phyloP scores from a whole-genome alignment of 2,113 vertebrate species.

The Chionodraco myersi region DNA sequence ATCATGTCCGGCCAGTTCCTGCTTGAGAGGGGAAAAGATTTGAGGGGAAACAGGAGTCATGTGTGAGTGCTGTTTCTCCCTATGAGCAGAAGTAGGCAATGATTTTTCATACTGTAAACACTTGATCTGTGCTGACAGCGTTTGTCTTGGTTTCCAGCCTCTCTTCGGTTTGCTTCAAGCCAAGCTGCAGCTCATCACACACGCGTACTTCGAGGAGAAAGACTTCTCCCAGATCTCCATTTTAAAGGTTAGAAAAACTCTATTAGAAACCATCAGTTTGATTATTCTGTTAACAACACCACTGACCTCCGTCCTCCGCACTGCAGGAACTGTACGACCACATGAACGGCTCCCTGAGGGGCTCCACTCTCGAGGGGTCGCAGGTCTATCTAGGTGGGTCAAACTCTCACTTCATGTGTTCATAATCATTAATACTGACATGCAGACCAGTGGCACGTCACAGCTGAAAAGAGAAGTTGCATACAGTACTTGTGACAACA shows the following conservation, averaged over 20 bases:
- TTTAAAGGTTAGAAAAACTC: constrained; percentile 87
- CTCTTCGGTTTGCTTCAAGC: constrained; percentile 96
- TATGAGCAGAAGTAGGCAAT: background rate
- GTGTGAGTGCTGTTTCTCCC: background rate
- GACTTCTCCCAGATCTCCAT: constrained; percentile 99
- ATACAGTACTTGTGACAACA: too few species aligned
- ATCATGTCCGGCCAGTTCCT: background rate
- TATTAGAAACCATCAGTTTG: rapidly evolving
- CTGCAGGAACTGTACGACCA: constrained; percentile 96
- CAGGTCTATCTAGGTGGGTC: constrained; percentile 94
- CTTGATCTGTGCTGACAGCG: background rate
- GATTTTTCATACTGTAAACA: background rate
- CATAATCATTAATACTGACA: background rate
- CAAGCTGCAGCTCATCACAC: constrained; percentile 97
- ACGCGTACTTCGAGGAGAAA: constrained; percentile 99
- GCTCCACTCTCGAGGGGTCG: constrained; percentile 89
- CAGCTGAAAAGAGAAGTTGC: background rate
- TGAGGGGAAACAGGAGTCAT: background rate
- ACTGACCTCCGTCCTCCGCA: background rate
- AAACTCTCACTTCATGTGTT: background rate
- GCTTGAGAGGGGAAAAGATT: background rate
- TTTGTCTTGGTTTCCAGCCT: constrained; percentile 84
- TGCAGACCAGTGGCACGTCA: background rate
- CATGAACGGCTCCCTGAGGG: constrained; percentile 94
- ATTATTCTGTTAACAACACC: background rate